Base-by-base conservation (phyloP, 2,113 vertebrate genomes). In the Polyodon spathula region DNA sequence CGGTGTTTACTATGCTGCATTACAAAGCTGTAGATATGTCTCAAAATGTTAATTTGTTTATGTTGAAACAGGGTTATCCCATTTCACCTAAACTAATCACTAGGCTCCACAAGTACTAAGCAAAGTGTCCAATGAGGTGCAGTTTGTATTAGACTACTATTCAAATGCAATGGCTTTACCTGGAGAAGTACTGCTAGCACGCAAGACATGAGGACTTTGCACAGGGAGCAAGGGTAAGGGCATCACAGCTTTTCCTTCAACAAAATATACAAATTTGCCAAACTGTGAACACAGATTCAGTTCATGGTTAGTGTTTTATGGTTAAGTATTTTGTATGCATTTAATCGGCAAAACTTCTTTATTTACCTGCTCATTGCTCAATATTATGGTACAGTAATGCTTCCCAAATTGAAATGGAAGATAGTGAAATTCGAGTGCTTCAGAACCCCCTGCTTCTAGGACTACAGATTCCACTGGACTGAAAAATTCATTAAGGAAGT, bases 181-280 rank as follows among this genome's bases (percentile, higher is more conserved):
- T 78, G 81, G 59, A 52, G 62, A 59, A 27, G 39, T 58, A 65
- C 52, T 65, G 16, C 53, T 70, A 44, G 66, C 52, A 37, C 11
- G 59, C 14, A 78, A 17, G 4, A 80, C 46, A 75, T 76, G 68
- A 48, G 79, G 64, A 66, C 76, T 82, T 3, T 78, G 64, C 58
- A 69, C 42, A 5, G 74, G 50, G 67, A 73, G 40, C 1, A 90
- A 39, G 61, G 89, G 83, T 59, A 86, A 76, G 16, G 90, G 90
- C 15, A 82, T 37, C 5, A 71, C 69, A 40, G 86, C 80, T 1
- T 14, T 74, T 66, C 88, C 90, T 67, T 90, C 86, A 0, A 90
- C 60, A 62, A 86, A 6, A 8, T 84, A 88, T 6, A 92, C 12
- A 59, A 92, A 79, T 65, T 94, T 91, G 66, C 92, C 90, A 64